Evolutionary conservation across 2,113 vertebrate genomes (phyloP), one percentile per base, ranked within the genome.

Genomic region (Xyliphius kryptos): DNA sequence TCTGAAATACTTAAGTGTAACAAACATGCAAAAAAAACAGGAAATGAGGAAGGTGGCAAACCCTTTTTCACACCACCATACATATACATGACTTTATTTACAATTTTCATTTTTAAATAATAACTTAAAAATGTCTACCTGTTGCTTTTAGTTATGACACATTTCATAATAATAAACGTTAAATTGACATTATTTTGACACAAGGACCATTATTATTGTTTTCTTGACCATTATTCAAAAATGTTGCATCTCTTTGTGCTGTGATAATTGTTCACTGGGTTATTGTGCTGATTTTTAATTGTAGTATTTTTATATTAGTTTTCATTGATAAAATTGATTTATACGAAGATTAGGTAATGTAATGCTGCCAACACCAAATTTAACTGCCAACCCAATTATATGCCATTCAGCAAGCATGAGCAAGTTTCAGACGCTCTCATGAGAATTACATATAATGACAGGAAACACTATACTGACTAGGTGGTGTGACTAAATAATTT

Each of bases 401-500:
- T 44, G 19, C 15, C n/a, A 53, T 63, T 63, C 40, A 47, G 46
- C 66, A 73, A 65, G 61, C 71, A 65, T 38, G 61, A 73, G 52
- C 71, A 50, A 44, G 71, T 43, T 52, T 0, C 14, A 12, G 22
- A 54, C 26, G 62, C 44, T 19, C 53, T 22, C n/a, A 13, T 63
- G 36, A 64, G 50, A 64, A 68, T 72, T 55, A 44, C 16, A 64
- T 53, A 61, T 61, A 73, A 68, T 61, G 38, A 66, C 17, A n/a
- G 56, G 51, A 61, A 51, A 20, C 37, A 56, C 16, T 61, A 43
- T n/a, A 16, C 56, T 37, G 4, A 55, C 17, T 19, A 20, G 41
- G 32, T 56, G 41, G 63, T 60, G 56, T 51, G 26, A 70, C 51
- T 37, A 6, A 56, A 37, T 22, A 56, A 37, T 50, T 46, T 21